A percentile compares a stretch with the other conserved stretches of the same genome.
phyloP scores from a whole-genome alignment of 37 sponge, comb jelly and placozoan species.

The Diacarnus erythraeanus region DNA sequence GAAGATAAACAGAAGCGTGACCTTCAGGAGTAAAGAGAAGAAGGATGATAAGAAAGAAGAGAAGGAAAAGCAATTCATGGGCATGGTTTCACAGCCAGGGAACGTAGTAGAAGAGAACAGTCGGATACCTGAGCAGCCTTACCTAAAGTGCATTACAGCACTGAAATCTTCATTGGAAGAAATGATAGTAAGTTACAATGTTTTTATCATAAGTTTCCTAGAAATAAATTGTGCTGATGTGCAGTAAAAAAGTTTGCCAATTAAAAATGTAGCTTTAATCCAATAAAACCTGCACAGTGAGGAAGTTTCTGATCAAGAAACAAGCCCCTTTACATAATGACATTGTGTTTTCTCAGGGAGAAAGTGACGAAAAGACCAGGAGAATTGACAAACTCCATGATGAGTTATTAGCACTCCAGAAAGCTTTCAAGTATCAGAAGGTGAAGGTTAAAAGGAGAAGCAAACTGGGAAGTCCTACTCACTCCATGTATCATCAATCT shows the following conservation, averaged over 20 bases:
- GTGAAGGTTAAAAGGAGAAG: too few relatives aligned
- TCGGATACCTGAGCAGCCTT: conserved; percentile 6
- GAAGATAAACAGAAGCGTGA: conserved; percentile 25
- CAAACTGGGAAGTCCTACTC: neutral
- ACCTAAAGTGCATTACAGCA: conserved; percentile 21
- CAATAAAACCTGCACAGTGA: neutral
- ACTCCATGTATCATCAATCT: neutral
- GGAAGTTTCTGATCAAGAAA: too few relatives aligned
- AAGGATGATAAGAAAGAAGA: conserved; percentile 24
- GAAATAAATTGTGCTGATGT: neutral
- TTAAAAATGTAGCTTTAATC: too few relatives aligned
- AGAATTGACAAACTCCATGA: neutral
- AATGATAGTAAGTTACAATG: conserved; percentile 42
- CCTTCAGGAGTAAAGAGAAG: conserved; percentile 29
- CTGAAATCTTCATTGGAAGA: conserved; percentile 50
- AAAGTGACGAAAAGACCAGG: neutral
- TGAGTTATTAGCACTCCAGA: neutral
- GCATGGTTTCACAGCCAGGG: neutral
- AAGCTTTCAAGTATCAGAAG: neutral
- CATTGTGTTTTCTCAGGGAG: neutral
- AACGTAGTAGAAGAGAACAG: neutral
- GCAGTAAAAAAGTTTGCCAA: too few relatives aligned
- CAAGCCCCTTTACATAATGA: neutral
- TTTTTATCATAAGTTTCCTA: too few relatives aligned
- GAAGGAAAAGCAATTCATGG: conserved; percentile 8